Evolutionary conservation across 2,888 invertebrate species (phyloP).

Genomic region (Tethea ocularis): DNA sequence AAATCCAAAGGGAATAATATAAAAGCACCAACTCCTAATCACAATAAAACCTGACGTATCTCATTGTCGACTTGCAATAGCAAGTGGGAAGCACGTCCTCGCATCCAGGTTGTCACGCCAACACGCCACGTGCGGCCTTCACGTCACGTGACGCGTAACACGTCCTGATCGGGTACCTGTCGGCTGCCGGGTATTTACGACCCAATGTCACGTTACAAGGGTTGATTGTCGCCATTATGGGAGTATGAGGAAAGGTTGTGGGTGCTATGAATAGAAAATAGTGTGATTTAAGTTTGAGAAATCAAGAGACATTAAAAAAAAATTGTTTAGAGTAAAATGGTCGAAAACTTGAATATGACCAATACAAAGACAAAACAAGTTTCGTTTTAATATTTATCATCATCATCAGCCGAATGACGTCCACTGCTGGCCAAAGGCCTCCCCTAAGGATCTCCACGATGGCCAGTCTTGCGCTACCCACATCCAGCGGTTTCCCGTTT

Average conservation of each 20-base stretch:
- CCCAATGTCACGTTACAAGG: conserved; percentile 10
- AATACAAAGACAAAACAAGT: too few species aligned
- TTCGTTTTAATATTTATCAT: too few species aligned
- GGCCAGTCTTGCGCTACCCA: too few species aligned
- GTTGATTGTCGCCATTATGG: not conserved
- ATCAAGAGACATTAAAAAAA: too few species aligned
- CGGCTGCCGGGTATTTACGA: not conserved
- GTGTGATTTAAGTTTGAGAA: too few species aligned
- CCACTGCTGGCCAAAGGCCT: too few species aligned
- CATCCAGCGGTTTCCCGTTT: too few species aligned
- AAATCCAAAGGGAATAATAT: conserved; percentile 28
- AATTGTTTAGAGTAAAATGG: too few species aligned
- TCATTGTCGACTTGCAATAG: conserved; percentile 26
- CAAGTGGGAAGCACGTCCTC: conserved; percentile 24
- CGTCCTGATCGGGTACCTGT: not conserved
- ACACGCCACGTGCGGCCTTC: conserved; percentile 15
- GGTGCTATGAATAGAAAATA: not conserved
- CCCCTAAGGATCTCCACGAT: too few species aligned
- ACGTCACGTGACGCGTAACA: conserved; percentile 15
- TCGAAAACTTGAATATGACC: too few species aligned
- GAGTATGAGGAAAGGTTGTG: not conserved
- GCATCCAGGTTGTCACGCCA: conserved; percentile 14
- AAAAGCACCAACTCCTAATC: conserved; percentile 27
- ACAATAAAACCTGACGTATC: conserved; percentile 45
- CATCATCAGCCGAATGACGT: too few species aligned